phyloP scores from a whole-genome alignment of 2,113 vertebrate genomes.

The Catharus bicknelli region DNA sequence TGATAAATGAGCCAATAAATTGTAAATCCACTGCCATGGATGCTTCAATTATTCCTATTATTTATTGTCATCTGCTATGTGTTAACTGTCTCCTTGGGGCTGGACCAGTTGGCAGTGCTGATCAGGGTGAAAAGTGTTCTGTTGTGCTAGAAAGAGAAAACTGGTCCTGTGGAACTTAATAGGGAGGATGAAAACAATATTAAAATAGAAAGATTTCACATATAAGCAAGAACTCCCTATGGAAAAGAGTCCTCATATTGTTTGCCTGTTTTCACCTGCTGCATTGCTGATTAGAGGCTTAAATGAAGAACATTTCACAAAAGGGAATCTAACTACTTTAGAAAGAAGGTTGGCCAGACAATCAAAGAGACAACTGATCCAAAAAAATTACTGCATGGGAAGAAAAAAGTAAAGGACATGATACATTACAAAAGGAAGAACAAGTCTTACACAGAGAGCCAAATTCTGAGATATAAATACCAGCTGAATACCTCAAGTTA shows the following conservation, averaged over 20 bases:
- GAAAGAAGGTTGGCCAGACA: background rate
- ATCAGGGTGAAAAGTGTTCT: background rate
- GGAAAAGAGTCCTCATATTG: background rate
- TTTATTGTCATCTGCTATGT: background rate
- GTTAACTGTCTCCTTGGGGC: background rate
- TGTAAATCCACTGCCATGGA: background rate
- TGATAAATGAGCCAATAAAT: constrained; percentile 36
- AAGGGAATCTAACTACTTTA: background rate
- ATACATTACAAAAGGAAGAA: background rate
- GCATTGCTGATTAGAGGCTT: background rate
- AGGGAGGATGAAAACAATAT: background rate
- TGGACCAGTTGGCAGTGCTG: background rate
- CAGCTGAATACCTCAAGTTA: background rate
- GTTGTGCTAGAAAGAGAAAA: background rate
- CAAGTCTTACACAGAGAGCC: background rate
- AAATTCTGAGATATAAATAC: background rate
- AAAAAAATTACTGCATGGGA: background rate
- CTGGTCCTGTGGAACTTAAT: background rate
- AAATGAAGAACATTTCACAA: background rate
- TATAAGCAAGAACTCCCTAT: background rate
- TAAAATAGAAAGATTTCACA: background rate
- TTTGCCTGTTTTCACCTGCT: background rate
- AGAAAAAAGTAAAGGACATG: background rate
- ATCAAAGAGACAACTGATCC: background rate
- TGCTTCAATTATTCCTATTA: constrained; percentile 30